Base-by-base conservation (phyloP, 2,888 invertebrate genomes). In the Sycophila texana region DNA sequence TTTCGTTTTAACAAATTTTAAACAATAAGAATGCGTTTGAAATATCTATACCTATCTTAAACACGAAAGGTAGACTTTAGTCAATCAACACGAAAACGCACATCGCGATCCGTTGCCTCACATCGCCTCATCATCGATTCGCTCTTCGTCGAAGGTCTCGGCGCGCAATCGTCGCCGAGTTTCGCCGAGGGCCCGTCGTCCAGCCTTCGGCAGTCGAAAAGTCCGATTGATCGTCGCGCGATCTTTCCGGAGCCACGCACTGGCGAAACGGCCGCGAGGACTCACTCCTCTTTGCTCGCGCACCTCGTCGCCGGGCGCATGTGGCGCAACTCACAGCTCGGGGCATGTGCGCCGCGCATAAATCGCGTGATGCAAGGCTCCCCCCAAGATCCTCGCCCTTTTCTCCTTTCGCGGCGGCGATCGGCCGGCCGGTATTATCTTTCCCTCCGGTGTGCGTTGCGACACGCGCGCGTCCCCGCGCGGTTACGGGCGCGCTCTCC, bases 341-440 rank as follows among this genome's bases (percentile, higher is more conserved):
- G 58, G 58, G 22, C 57, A n/a, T 18, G 30, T 30, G 14, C 55
- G 13, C 22, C 4, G 12, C 47, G 60, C 66, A n/a, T 14, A 67
- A 75, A 51, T 75, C 67, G 74, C 60, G 51, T 67, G 58, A 75
- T 20, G 74, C 60, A 74, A 66, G 30, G 18, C 67, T n/a, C n/a
- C 49, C 67, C 57, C n/a, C 58, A 26, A 20, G 61, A 61, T 73
- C 78, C 78, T 78, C 78, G 73, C 78, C 73, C 77, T 78, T 72
- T 77, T 67, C 77, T 72, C 72, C 67, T 72, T 63, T 55, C 73
- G 73, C 68, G 61, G 73, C 68, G 61, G 67, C 51, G 53, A 39
- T 47, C 16, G 61, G 13, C 60, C 66, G 60, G 39, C 67, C n/a
- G 22, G 73, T 68, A 73, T 73, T 73, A 73, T 79, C 74, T 79